Evolutionary conservation across 2,888 invertebrate species (phyloP).

Genomic region (Drosophila paramelanica): DNA sequence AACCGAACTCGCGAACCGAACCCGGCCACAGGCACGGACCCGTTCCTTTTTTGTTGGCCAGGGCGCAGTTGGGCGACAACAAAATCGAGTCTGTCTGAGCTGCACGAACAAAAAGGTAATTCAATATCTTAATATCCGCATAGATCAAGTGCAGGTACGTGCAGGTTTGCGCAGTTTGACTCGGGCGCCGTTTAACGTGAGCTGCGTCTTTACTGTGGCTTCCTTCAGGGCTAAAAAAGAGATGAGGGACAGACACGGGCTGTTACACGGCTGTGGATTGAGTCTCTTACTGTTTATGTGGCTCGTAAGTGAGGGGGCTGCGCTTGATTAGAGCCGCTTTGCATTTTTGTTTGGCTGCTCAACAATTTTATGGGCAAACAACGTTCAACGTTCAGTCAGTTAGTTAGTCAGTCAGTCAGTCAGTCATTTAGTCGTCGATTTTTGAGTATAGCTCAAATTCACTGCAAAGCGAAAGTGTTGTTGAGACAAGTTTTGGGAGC

Average conservation of each 20-base stretch:
- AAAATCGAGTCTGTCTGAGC: conserved; percentile 54
- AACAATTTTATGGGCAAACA: conserved; percentile 48
- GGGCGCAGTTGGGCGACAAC: conserved; percentile 7
- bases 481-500: conserved; percentile 40
- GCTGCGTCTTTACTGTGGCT: conserved; percentile 59
- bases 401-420: conserved; percentile 22
- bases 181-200: conserved; percentile 72
- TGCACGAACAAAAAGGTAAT: conserved; percentile 76
- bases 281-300: conserved; percentile 12
- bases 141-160: conserved; percentile 78
- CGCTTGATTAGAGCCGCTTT: conserved; percentile 64
- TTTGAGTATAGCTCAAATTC: conserved; percentile 40
- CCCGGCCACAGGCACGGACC: neutral
- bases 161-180: conserved; percentile 78
- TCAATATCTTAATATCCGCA: conserved; percentile 79
- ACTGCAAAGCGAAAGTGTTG: conserved; percentile 64
- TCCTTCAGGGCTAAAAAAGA: conserved; percentile 26
- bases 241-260: conserved; percentile 10
- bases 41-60: conserved; percentile 2
- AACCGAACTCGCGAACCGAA: too few species aligned
- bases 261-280: conserved; percentile 10
- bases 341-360: conserved; percentile 61
- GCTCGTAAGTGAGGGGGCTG: conserved; percentile 26
- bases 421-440: conserved; percentile 54
- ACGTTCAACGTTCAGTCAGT: conserved; percentile 17